Percentiles rank a stretch among this genome's conserved stretches.
phyloP scores from a whole-genome alignment of 2,888 invertebrate species.

The Eupeodes latifasciatus region DNA sequence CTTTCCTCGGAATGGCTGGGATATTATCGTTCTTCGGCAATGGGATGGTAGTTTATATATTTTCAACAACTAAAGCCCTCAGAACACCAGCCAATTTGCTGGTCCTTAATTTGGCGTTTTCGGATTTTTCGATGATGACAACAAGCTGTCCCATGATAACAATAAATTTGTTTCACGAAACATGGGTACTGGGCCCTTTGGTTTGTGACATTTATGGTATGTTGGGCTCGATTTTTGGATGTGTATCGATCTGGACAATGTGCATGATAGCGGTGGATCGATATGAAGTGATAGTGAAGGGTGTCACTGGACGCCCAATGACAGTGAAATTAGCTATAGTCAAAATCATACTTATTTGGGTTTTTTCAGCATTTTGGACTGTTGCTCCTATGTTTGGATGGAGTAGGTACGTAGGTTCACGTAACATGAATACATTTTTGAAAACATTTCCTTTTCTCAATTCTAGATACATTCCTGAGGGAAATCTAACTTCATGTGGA shows the following conservation, averaged over 20 bases:
- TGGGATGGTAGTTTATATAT: slow-evolving; percentile 86
- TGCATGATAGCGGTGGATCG: slow-evolving; percentile 94
- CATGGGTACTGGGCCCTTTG: slow-evolving; percentile 86
- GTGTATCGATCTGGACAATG: slow-evolving; percentile 96
- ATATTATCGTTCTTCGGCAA: slow-evolving; percentile 83
- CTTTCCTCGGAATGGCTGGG: slow-evolving; percentile 85
- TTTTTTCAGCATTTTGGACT: slow-evolving; percentile 85
- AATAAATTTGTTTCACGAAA: slow-evolving; percentile 86
- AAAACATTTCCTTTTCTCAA: background rate
- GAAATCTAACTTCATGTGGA: slow-evolving; percentile 87
- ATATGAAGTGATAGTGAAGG: slow-evolving; percentile 96
- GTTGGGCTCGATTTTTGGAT: slow-evolving; percentile 91
- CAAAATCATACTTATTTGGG: slow-evolving; percentile 85
- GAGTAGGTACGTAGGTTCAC: slow-evolving; percentile 83
- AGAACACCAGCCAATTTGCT: slow-evolving; percentile 87
- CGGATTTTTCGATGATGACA: slow-evolving; percentile 87
- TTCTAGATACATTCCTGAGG: slow-evolving; percentile 85
- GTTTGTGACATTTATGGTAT: slow-evolving; percentile 87
- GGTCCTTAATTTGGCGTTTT: slow-evolving; percentile 87
- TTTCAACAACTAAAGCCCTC: slow-evolving; percentile 87
- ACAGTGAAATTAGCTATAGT: slow-evolving; percentile 85
- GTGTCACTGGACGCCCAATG: slow-evolving; percentile 86
- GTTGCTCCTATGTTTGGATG: slow-evolving; percentile 86
- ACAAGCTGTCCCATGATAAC: slow-evolving; percentile 86
- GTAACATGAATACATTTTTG: background rate